phyloP scores from a whole-genome alignment of 2,888 invertebrate species.

The Chorisops tibialis region DNA sequence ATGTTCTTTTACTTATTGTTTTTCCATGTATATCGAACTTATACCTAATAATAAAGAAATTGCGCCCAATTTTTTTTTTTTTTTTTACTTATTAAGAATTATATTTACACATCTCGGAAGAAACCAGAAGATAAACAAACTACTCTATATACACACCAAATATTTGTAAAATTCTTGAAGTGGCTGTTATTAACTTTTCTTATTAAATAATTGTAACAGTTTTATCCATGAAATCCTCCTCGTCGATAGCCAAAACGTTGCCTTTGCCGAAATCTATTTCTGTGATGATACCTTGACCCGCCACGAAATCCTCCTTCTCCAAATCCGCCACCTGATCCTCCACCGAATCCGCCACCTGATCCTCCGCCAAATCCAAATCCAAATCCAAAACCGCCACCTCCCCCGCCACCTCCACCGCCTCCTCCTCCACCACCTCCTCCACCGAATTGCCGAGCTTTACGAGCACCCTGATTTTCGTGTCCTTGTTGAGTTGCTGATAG shows the following conservation, averaged over 20 bases:
- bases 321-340: conserved; percentile 25
- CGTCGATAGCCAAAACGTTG: conserved; percentile 4
- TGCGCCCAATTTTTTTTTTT: too few species aligned
- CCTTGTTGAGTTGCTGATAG: too few species aligned
- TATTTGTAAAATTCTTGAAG: too few species aligned
- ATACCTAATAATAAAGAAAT: too few species aligned
- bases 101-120: too few species aligned
- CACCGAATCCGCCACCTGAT: conserved; percentile 16
- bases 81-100: too few species aligned
- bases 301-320: conserved; percentile 28
- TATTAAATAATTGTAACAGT: too few species aligned
- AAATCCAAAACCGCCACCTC: neutral
- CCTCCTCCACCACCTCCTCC: conserved; percentile 25
- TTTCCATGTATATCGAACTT: too few species aligned
- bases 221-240: conserved; percentile 14
- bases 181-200: too few species aligned
- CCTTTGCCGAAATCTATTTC: neutral
- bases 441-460: conserved; percentile 30
- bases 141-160: too few species aligned
- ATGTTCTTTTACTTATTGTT: too few species aligned
- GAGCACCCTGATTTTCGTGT: conserved; percentile 28
- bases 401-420: conserved; percentile 11
- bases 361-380: conserved; percentile 18
- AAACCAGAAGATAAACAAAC: too few species aligned
- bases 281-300: conserved; percentile 4